Conservation (phyloP, 2,797 vertebrate genomes). For the Acanthurus leucopareius region DNA sequence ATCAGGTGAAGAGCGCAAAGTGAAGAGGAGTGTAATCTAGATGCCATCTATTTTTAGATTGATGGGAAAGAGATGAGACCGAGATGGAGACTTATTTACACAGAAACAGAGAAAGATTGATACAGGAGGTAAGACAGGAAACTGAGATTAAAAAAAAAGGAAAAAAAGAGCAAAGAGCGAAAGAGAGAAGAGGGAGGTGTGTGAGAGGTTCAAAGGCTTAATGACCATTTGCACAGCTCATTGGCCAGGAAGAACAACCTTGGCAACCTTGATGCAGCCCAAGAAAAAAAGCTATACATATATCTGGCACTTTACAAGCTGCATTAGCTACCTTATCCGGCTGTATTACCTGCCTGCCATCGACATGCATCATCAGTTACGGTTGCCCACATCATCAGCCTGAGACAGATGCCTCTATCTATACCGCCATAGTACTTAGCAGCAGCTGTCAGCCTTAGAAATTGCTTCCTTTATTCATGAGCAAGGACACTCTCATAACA, state of each 20-base stretch:
- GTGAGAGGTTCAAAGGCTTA: conserved; percentile 36
- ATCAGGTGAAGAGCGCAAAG: conserved; percentile 53
- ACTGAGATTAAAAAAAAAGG: conserved; percentile 6
- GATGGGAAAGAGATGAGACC: conserved; percentile 40
- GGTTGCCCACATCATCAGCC: conserved; percentile 42
- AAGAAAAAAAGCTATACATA: conserved; percentile 54
- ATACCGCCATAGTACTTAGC: conserved; percentile 9
- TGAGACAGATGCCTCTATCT: conserved; percentile 32
- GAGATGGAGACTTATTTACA: conserved; percentile 12
- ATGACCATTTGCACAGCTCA: conserved; percentile 69
- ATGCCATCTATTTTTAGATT: conserved; percentile 73
- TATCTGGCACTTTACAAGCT: conserved; percentile 65
- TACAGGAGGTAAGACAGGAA: background rate
- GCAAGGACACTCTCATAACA: conserved; percentile 6
- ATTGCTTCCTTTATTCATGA: conserved; percentile 21
- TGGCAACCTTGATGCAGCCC: conserved; percentile 58
- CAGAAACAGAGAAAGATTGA: conserved; percentile 13
- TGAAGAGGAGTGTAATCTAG: conserved; percentile 48
- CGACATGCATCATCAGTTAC: conserved; percentile 43
- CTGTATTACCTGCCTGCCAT: conserved; percentile 36
- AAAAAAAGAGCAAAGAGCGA: conserved; percentile 15
- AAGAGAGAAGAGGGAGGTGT: conserved; percentile 19
- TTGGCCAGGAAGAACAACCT: conserved; percentile 66
- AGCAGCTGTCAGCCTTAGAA: conserved; percentile 23
- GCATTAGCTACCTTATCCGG: conserved; percentile 65